Evolutionary conservation across 2,797 vertebrate genomes (phyloP).

Genomic region (Eulemur mongoz): DNA sequence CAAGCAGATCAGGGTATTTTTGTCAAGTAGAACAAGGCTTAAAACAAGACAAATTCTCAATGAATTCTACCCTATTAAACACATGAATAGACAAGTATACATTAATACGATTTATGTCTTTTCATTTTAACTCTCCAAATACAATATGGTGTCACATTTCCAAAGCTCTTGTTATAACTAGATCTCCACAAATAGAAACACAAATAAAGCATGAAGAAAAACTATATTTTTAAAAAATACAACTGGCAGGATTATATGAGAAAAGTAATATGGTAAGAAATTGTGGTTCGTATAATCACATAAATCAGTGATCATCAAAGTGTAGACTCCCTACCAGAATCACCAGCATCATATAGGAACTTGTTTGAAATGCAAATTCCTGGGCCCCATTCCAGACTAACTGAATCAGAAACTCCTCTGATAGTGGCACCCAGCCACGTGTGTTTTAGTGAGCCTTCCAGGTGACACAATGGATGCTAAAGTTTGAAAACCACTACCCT

Average conservation of each 20-base stretch:
- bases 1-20: background rate
- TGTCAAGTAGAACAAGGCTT: background rate
- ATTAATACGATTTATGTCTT: background rate
- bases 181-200: background rate
- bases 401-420: background rate
- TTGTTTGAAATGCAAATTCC: background rate
- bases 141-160: background rate
- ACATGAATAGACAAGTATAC: background rate
- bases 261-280: constrained; percentile 6
- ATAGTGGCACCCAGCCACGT: fast-evolving
- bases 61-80: background rate
- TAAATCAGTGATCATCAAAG: background rate
- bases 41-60: background rate
- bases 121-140: background rate
- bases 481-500: background rate
- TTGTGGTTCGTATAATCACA: background rate
- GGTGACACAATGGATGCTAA: background rate
- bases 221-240: background rate
- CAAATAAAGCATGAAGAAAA: background rate
- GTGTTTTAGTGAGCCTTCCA: background rate
- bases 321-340: background rate
- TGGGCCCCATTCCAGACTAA: background rate
- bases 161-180: background rate
- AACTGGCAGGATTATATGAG: background rate
- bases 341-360: background rate